Evolutionary conservation across 2,888 invertebrate genomes (phyloP).

Genomic region (Trissoscelio sp.): DNA sequence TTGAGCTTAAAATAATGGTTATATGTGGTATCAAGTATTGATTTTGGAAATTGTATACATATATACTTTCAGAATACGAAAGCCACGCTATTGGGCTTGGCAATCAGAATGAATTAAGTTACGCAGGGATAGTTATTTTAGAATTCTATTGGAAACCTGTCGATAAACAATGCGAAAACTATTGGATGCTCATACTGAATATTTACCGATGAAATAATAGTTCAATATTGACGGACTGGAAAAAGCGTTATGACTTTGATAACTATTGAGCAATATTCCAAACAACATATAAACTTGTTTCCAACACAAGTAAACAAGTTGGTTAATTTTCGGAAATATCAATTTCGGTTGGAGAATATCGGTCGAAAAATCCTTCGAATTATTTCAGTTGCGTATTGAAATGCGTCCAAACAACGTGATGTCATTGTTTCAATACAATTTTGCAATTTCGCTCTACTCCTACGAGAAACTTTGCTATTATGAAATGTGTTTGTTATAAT

Average conservation of each 20-base stretch:
- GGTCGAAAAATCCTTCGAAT: too few species aligned
- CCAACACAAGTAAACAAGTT: too few species aligned
- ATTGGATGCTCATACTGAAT: not conserved
- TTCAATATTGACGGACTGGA: not conserved
- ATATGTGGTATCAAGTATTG: not conserved
- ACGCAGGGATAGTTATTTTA: not conserved
- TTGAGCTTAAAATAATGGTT: not conserved
- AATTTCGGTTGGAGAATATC: too few species aligned
- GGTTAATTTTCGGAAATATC: too few species aligned
- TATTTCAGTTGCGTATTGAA: too few species aligned
- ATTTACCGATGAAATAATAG: not conserved
- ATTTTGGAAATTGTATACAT: not conserved
- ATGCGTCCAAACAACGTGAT: not conserved
- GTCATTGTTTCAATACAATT: not conserved
- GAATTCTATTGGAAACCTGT: not conserved
- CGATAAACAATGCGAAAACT: not conserved
- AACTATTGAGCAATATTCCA: too few species aligned
- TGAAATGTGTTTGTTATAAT: too few species aligned
- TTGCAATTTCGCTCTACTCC: not conserved
- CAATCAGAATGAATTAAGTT: not conserved
- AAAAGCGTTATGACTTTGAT: not conserved
- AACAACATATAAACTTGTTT: too few species aligned
- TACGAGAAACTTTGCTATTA: not conserved
- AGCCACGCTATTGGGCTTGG: too few species aligned
- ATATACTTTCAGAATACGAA: too few species aligned